A percentile compares a stretch with the other conserved stretches of the same genome.
Evolutionary conservation across 1,140 invertebrate genomes (phyloP).

Genomic region (Mamestra configurata): DNA sequence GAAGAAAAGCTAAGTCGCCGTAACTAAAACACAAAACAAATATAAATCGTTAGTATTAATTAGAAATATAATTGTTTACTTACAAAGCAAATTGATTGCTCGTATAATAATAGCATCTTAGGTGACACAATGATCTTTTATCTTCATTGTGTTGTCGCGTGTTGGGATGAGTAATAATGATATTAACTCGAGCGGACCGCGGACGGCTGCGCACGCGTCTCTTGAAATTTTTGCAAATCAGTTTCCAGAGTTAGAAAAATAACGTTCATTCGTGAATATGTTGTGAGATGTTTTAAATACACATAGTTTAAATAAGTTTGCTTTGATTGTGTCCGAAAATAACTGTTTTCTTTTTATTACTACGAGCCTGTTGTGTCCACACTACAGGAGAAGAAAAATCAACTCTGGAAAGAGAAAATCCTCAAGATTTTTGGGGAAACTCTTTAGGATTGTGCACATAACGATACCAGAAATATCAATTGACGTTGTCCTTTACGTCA

Average conservation of each 20-base stretch:
- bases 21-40: not conserved
- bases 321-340: too few relatives aligned
- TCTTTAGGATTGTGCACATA: too few relatives aligned
- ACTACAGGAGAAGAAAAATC: too few relatives aligned
- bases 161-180: slow-evolving; percentile 4
- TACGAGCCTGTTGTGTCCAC: too few relatives aligned
- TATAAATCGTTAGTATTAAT: not conserved
- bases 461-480: too few relatives aligned
- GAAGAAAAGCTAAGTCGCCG: too few relatives aligned
- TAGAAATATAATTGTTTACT: slow-evolving; percentile 15
- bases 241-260: not conserved
- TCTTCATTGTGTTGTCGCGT: slow-evolving; percentile 11
- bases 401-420: too few relatives aligned
- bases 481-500: too few relatives aligned
- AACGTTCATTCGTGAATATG: not conserved
- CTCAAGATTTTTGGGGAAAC: too few relatives aligned
- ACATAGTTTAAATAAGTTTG: too few relatives aligned
- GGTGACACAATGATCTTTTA: slow-evolving; percentile 29
- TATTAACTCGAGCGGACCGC: not conserved
- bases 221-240: not conserved
- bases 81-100: slow-evolving; percentile 13
- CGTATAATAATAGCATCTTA: slow-evolving; percentile 25
- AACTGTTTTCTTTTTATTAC: too few relatives aligned
- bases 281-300: not conserved
- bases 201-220: not conserved